Conservation (phyloP, 2,113 vertebrate genomes). For the Micronycteris hirsuta region DNA sequence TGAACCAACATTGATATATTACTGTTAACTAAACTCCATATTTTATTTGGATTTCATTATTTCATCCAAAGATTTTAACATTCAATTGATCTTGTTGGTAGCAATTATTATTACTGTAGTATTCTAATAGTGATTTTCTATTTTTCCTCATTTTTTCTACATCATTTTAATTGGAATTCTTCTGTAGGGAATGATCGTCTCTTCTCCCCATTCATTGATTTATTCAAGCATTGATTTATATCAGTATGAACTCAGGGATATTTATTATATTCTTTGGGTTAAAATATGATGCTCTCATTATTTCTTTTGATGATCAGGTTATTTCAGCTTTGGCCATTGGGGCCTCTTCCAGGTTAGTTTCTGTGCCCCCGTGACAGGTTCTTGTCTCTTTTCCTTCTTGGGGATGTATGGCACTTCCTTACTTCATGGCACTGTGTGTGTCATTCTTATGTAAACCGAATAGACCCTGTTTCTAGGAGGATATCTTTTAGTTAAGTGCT, state of each 20-base stretch:
- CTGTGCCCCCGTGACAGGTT: neutral
- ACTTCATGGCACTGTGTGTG: neutral
- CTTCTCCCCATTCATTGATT: neutral
- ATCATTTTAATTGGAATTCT: neutral
- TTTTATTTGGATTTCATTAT: neutral
- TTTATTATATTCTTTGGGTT: constrained; percentile 18
- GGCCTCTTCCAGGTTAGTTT: neutral
- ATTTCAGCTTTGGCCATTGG: neutral
- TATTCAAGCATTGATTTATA: neutral
- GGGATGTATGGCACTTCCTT: neutral
- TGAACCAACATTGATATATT: neutral
- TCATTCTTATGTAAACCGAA: neutral
- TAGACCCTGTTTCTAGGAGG: neutral
- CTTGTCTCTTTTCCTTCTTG: neutral
- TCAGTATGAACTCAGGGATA: neutral
- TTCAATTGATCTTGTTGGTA: neutral
- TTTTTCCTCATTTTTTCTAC: neutral
- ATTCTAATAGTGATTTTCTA: neutral
- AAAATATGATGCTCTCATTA: neutral
- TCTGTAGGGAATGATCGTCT: neutral
- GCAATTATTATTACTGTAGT: neutral
- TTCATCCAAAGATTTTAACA: neutral
- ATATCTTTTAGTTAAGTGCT: neutral
- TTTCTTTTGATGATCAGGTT: neutral
- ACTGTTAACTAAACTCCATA: neutral